A percentile compares a stretch with the other conserved stretches of the same genome.
Conservation (phyloP, 2,113 vertebrate species). For the Felis chaus region DNA sequence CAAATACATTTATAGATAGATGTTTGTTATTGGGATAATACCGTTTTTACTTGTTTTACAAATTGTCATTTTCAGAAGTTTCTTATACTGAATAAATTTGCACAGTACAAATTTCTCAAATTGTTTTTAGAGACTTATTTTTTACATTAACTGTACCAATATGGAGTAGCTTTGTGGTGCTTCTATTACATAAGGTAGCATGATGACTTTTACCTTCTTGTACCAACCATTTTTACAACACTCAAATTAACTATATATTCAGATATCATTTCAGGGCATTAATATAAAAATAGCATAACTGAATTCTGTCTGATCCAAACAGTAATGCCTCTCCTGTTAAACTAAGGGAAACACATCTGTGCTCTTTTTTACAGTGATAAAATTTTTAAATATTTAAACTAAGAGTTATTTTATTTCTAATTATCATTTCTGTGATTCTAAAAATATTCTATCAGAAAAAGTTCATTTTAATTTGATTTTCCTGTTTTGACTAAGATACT, state of each 20-base stretch:
- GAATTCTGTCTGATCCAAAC: background rate
- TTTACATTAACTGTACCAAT: conserved; percentile 15
- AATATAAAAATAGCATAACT: background rate
- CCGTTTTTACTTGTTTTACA: conserved; percentile 19
- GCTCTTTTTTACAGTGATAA: background rate
- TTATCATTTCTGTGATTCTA: background rate
- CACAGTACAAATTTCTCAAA: background rate
- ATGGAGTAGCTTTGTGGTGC: background rate
- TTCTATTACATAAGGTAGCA: background rate
- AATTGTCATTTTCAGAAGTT: background rate
- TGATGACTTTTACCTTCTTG: background rate
- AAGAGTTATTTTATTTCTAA: conserved; percentile 30
- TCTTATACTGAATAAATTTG: conserved; percentile 9
- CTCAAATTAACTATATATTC: background rate
- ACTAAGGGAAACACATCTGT: background rate
- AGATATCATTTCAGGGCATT: background rate
- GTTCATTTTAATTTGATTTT: background rate
- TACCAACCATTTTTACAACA: background rate
- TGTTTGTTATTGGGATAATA: background rate
- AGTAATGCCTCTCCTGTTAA: background rate
- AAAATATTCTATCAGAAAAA: conserved; percentile 1
- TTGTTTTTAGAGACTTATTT: conserved; percentile 8
- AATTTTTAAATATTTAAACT: conserved; percentile 1
- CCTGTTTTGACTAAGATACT: background rate
- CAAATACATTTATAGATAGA: background rate